phyloP scores from a whole-genome alignment of 2,113 vertebrate species.

The Urocynchramus pylzowi region DNA sequence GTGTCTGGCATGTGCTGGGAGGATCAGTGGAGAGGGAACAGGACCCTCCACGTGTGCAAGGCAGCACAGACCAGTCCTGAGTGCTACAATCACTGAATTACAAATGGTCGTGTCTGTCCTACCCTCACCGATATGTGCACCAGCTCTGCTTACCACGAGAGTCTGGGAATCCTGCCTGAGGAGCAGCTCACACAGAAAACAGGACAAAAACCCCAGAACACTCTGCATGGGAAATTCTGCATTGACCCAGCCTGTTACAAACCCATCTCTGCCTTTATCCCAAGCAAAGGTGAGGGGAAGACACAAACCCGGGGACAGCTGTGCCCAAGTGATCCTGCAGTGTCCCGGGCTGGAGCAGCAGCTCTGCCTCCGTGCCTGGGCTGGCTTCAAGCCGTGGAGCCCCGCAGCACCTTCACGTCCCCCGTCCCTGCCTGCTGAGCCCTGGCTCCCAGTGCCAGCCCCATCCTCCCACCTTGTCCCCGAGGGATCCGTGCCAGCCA shows the following conservation, averaged over 20 bases:
- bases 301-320: fast-evolving
- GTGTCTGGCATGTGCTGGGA: background rate
- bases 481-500: background rate
- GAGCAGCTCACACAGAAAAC: background rate
- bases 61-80: background rate
- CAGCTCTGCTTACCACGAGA: background rate
- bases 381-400: background rate
- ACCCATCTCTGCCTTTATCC: background rate
- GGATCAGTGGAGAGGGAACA: background rate
- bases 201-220: background rate
- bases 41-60: background rate
- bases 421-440: background rate
- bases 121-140: fast-evolving
- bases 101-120: no score
- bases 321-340: fast-evolving
- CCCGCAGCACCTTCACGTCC: background rate
- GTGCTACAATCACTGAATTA: background rate
- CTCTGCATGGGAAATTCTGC: background rate
- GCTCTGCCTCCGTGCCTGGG: background rate
- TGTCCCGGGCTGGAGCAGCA: background rate
- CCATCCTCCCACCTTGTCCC: background rate
- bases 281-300: no score
- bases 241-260: background rate
- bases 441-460: background rate
- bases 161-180: background rate